Conservation (phyloP, 1,140 invertebrate genomes). For the Laupala kohalensis region DNA sequence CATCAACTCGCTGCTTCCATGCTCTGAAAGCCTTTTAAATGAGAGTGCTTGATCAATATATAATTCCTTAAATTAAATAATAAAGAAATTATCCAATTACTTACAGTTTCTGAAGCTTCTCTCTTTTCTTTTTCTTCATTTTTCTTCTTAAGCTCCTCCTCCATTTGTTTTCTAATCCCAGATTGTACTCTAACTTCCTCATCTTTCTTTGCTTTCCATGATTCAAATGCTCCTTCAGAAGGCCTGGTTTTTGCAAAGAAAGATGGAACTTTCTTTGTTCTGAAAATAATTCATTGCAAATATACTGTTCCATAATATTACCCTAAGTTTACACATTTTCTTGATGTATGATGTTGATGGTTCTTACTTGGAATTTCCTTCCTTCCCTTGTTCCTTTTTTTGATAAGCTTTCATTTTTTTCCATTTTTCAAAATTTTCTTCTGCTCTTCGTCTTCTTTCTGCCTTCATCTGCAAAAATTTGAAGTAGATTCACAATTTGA, state of each 20-base stretch:
- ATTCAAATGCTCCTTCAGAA: constrained; percentile 9
- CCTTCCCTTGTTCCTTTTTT: background rate
- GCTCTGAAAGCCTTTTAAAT: background rate
- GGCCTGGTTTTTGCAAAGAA: constrained; percentile 8
- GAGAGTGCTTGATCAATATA: background rate
- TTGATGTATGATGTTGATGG: too few species aligned
- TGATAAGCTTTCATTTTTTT: background rate
- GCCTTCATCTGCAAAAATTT: background rate
- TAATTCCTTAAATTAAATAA: background rate
- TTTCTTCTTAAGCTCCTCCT: background rate
- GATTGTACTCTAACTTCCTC: constrained; percentile 2
- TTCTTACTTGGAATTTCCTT: background rate
- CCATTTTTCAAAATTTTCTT: constrained; percentile 14
- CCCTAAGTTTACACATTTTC: too few species aligned
- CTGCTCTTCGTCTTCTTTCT: constrained; percentile 8
- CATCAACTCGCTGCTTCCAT: constrained; percentile 11
- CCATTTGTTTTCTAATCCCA: background rate
- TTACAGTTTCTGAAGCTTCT: constrained; percentile 11
- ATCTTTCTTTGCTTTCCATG: constrained; percentile 16
- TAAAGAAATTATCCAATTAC: background rate
- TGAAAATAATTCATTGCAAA: background rate
- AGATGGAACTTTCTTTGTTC: background rate
- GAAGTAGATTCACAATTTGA: too few species aligned
- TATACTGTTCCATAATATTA: too few species aligned
- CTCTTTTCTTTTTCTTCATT: constrained; percentile 8